These are phyloP conservation scores for Meliscaeva auricollis DNA, from an alignment of 2,888 invertebrate species.

Conservation along the genomic window DNA sequence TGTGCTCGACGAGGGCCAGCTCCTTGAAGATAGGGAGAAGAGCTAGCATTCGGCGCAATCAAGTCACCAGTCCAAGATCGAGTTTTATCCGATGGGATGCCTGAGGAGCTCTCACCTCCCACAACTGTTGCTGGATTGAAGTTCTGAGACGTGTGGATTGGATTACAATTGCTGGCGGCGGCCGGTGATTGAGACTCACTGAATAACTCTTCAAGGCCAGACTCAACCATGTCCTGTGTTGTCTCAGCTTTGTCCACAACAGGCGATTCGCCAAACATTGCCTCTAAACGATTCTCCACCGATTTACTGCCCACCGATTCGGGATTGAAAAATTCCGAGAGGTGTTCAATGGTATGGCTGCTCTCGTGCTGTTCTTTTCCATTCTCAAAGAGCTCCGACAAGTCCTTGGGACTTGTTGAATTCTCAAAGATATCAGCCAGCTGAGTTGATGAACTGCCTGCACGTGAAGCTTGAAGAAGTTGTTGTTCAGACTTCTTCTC, in stretches of 20 bases:
- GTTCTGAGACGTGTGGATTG: constrained; percentile 48
- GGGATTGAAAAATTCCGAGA: constrained; percentile 82
- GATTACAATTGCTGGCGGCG: constrained; percentile 29
- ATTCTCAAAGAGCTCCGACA: constrained; percentile 76
- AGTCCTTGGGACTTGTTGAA: constrained; percentile 81
- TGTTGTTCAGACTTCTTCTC: constrained; percentile 77
- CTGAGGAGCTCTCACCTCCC: constrained; percentile 15
- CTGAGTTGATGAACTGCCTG: constrained; percentile 75
- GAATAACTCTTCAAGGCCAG: constrained; percentile 83
- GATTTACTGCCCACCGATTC: constrained; percentile 82
- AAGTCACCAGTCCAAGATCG: constrained; percentile 68
- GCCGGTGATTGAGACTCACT: constrained; percentile 81
- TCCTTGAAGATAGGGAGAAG: constrained; percentile 75
- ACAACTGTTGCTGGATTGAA: constrained; percentile 43
- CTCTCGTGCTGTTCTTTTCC: constrained; percentile 75
- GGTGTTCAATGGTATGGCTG: constrained; percentile 77
- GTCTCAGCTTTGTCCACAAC: constrained; percentile 79
- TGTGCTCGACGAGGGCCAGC: constrained; percentile 37
- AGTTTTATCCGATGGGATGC: constrained; percentile 61
- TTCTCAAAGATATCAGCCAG: constrained; percentile 83
- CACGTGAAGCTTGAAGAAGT: constrained; percentile 69
- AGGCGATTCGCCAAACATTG: constrained; percentile 84
- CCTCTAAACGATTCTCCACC: constrained; percentile 83
- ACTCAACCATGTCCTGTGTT: constrained; percentile 81
- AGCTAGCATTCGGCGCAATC: constrained; percentile 69